Conservation (phyloP, 2,797 vertebrate genomes). For the Loriculus beryllinus region DNA sequence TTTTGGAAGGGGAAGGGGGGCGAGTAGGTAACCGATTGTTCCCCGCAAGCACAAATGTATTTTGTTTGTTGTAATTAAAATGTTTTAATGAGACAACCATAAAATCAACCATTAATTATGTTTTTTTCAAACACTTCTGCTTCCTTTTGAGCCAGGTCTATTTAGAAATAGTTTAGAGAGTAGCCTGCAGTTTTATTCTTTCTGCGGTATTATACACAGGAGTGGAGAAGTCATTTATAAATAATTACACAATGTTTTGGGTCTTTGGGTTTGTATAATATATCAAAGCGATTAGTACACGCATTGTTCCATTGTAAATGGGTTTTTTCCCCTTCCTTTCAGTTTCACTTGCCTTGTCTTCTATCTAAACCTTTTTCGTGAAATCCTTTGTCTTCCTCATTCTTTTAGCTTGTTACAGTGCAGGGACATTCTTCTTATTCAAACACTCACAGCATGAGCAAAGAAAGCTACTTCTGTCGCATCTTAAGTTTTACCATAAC, state of each 20-base stretch:
- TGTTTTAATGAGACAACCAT: conserved; percentile 99
- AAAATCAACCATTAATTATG: conserved; percentile 97
- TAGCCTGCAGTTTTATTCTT: conserved; percentile 97
- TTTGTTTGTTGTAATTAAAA: conserved; percentile 94
- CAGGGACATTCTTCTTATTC: conserved; percentile 95
- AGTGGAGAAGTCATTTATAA: conserved; percentile 98
- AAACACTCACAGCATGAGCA: conserved; percentile 94
- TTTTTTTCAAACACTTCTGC: conserved; percentile 87
- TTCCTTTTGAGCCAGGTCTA: conserved; percentile 86
- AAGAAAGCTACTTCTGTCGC: conserved; percentile 86
- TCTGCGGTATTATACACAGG: conserved; percentile 85
- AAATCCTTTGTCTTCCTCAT: conserved; percentile 92
- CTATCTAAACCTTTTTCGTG: conserved; percentile 92
- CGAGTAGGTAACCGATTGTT: conserved; percentile 66
- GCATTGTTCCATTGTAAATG: conserved; percentile 96
- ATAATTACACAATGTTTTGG: conserved; percentile 99
- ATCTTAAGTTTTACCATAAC: conserved; percentile 84
- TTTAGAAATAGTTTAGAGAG: conserved; percentile 93
- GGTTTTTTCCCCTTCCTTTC: conserved; percentile 85
- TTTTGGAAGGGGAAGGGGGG: neutral
- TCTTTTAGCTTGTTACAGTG: conserved; percentile 96
- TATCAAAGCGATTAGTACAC: conserved; percentile 99
- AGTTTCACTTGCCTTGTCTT: conserved; percentile 92
- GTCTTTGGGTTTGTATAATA: conserved; percentile 99
- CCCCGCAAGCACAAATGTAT: conserved; percentile 75